Base-by-base conservation (phyloP, 2,113 vertebrate genomes). In the Ictidomys tridecemlineatus region DNA sequence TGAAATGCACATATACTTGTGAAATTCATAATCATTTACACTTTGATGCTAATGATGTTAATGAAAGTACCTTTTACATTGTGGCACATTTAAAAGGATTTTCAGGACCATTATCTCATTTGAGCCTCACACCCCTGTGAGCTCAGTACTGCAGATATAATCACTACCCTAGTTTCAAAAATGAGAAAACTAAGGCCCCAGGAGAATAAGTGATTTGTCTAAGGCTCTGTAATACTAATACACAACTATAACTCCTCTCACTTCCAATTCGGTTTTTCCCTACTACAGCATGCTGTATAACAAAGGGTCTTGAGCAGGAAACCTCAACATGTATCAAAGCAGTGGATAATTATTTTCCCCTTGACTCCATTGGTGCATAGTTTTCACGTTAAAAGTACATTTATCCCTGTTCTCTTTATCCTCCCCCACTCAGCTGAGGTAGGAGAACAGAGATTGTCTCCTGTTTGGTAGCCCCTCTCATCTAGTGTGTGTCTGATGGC, bases 91-190 rank as follows among this genome's bases (percentile, higher is more conserved):
- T 95, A 86, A 82, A 95, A 78, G 32, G 65, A 77, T 89, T 97
- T 98, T 96, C 88, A 96, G 96, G 88, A 95, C 90, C 85, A 80
- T 73, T 73, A 74, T 93, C 53, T 96, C 93, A 63, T 45, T 88
- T 67, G 77, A 85, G 14, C 26, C 51, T 96, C 28, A 56, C 11
- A 39, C 13, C 0, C 17, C 34, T 26, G 32, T 65, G 85, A 91
- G 67, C 70, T 96, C 67, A 96, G 70, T 24, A 61, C 39, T 72
- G 4, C 34, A 58, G 11, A 11, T n/a, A 53, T 12, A 67, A 26
- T 85, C 26, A 63, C 80, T 56, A 93, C 30, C 58, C 94, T 88
- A 69, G 80, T 94, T 96, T 96, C 45, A 92, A 89, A 95, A 34
- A 69, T 20, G 26, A 88, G 61, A 14, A 8, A 63, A 13, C 16